A percentile compares a stretch with the other conserved stretches of the same genome.
Conservation (phyloP, 2,797 vertebrate species). For the Oreochromis mossambicus region DNA sequence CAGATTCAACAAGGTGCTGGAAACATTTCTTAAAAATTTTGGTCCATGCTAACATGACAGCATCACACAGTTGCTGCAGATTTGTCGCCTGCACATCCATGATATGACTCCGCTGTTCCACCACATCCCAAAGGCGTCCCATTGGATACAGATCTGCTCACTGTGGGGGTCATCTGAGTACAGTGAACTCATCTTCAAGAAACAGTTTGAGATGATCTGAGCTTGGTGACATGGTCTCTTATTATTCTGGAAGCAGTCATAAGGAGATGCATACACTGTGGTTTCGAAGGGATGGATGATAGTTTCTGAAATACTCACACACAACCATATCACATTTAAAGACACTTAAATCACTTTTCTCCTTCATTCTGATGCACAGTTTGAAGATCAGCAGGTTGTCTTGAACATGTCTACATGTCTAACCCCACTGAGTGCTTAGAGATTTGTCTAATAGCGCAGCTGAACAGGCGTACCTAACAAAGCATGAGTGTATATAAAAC, state of each 20-base stretch:
- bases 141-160: background rate
- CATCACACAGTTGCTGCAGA: background rate
- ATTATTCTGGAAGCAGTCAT: background rate
- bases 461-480: background rate
- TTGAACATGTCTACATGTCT: background rate
- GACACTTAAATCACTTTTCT: background rate
- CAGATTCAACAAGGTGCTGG: background rate
- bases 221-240: background rate
- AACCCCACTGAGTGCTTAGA: background rate
- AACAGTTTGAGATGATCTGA: background rate
- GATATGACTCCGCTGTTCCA: background rate
- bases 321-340: background rate
- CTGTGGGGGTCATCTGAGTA: background rate
- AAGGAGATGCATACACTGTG: background rate
- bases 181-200: background rate
- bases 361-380: background rate
- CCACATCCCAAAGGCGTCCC: background rate
- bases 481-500: background rate
- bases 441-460: background rate
- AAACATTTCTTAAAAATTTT: background rate
- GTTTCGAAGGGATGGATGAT: background rate
- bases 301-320: too few relatives aligned
- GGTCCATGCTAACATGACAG: background rate
- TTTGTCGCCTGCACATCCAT: background rate
- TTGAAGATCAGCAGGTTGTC: background rate